Evolutionary conservation across 2,113 vertebrate genomes (phyloP).

Genomic region (Camelus bactrianus): DNA sequence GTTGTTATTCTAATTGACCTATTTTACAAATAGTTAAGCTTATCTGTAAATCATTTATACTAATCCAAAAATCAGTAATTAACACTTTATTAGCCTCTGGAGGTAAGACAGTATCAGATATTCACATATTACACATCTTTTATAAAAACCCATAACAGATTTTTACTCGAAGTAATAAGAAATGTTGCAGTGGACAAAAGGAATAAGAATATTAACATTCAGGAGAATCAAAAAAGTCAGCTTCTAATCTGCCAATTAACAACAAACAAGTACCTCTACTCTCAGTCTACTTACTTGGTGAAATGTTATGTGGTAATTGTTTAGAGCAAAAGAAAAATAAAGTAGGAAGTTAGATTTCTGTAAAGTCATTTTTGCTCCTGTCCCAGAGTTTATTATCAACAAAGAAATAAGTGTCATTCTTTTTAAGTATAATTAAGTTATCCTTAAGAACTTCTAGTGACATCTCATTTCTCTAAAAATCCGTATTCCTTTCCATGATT

Average conservation of each 20-base stretch:
- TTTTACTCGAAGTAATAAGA: background rate
- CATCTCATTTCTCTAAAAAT: background rate
- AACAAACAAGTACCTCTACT: background rate
- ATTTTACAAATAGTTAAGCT: background rate
- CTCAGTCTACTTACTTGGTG: background rate
- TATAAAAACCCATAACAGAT: background rate
- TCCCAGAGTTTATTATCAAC: background rate
- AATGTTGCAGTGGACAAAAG: background rate
- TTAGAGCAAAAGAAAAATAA: conserved; percentile 9
- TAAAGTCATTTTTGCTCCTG: background rate
- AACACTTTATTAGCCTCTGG: background rate
- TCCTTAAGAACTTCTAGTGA: background rate
- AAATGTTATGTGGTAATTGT: background rate
- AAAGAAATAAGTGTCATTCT: background rate
- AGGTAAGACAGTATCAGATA: background rate
- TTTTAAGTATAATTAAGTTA: background rate
- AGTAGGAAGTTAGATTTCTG: background rate
- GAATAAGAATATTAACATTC: background rate
- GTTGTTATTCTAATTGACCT: background rate
- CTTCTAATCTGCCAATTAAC: background rate
- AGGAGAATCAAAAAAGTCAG: background rate
- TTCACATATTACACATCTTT: background rate
- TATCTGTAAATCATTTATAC: background rate
- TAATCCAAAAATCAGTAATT: background rate
- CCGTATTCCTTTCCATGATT: background rate